Percentiles rank a stretch among this genome's conserved stretches.
Evolutionary conservation across 64 coral and sea anemone genomes (phyloP).

Genomic region (Orbicella faveolata): DNA sequence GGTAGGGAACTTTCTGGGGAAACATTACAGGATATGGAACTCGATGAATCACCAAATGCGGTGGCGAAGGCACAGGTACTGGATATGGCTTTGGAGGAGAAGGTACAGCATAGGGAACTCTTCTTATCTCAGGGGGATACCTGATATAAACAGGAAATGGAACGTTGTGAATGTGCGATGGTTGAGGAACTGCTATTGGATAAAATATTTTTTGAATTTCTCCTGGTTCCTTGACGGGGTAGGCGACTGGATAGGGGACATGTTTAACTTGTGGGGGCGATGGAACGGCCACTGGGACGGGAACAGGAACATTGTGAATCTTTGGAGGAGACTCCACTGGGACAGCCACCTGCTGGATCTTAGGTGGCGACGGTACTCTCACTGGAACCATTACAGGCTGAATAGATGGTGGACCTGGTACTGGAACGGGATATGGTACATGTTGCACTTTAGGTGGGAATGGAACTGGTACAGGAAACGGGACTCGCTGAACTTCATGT

Average conservation of each 20-base stretch:
- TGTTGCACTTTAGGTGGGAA: conserved; percentile 34
- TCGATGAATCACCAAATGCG: conserved; percentile 62
- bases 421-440: conserved; percentile 76
- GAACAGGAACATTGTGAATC: conserved; percentile 52
- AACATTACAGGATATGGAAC: conserved; percentile 67
- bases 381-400: conserved; percentile 42
- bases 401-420: conserved; percentile 42
- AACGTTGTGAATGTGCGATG: conserved; percentile 54
- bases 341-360: conserved; percentile 44
- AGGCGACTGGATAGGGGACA: conserved; percentile 64
- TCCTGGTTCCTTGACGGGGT: conserved; percentile 68
- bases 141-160: conserved; percentile 72
- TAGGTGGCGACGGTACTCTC: conserved; percentile 35
- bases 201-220: conserved; percentile 62
- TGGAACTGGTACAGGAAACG: conserved; percentile 63
- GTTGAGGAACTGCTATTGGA: conserved; percentile 62
- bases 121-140: conserved; percentile 67
- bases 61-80: conserved; percentile 70
- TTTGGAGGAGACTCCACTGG: conserved; percentile 63
- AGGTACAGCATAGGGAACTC: conserved; percentile 50
- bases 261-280: conserved; percentile 60
- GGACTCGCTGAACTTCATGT: conserved; percentile 33
- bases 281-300: conserved; percentile 49
- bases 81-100: conserved; percentile 43
- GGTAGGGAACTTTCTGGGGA: conserved; percentile 29